Percentiles rank a stretch among this genome's conserved stretches.
Evolutionary conservation across 2,113 vertebrate genomes (phyloP).

Genomic region (Mirza zaza): DNA sequence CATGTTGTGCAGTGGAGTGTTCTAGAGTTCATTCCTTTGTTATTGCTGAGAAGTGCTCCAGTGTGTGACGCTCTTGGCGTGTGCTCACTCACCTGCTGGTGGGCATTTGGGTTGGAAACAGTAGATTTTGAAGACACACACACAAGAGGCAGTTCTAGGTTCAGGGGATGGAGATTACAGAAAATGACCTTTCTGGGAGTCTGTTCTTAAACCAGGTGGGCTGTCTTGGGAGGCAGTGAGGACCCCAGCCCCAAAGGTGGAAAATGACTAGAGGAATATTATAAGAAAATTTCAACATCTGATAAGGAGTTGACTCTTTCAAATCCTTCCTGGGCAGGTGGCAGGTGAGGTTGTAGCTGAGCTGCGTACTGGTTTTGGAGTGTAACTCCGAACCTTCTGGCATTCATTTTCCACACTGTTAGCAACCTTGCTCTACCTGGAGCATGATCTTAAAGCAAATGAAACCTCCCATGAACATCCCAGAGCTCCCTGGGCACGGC

Average conservation of each 20-base stretch:
- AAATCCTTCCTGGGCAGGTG: background rate
- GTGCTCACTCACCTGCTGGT: background rate
- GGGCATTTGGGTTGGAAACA: background rate
- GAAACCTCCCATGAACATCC: background rate
- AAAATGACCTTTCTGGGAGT: background rate
- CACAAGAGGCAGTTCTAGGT: background rate
- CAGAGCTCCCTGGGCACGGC: background rate
- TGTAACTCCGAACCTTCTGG: background rate
- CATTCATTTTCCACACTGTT: background rate
- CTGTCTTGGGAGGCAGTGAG: background rate
- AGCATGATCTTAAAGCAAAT: background rate
- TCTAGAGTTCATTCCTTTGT: background rate
- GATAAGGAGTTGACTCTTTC: background rate
- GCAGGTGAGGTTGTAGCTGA: background rate
- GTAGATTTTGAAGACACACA: background rate
- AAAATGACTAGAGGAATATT: background rate
- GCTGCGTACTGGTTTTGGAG: background rate
- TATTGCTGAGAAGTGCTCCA: too few relatives aligned
- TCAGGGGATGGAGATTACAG: background rate
- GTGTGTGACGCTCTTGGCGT: fast-evolving
- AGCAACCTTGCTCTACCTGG: background rate
- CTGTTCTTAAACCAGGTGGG: background rate
- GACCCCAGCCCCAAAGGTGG: background rate
- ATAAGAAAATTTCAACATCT: background rate
- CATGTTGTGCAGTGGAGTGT: background rate